Evolutionary conservation across 2,797 vertebrate species (phyloP).

Genomic region (Macropodus opercularis): DNA sequence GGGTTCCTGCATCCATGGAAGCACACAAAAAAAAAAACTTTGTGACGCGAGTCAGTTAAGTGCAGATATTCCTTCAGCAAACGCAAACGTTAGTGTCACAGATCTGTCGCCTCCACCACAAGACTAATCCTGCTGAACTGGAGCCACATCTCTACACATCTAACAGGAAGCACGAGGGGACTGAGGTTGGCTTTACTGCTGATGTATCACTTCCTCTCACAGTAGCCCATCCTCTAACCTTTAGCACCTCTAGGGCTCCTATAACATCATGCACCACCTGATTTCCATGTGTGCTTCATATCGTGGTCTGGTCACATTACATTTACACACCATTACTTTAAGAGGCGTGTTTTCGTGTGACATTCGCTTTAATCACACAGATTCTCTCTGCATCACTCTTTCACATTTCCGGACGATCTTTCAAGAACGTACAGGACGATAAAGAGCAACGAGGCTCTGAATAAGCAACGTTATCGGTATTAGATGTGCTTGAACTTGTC

Average conservation of each 20-base stretch:
- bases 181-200: slow-evolving; percentile 13
- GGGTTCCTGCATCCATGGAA: not conserved
- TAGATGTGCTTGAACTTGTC: not conserved
- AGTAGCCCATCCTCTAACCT: slow-evolving; percentile 3
- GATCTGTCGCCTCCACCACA: not conserved
- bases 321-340: too few relatives aligned
- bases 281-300: not conserved
- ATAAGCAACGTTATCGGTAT: not conserved
- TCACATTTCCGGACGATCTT: too few relatives aligned
- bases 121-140: slow-evolving; percentile 15
- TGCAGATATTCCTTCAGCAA: not conserved
- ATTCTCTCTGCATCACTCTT: too few relatives aligned
- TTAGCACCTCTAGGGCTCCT: slow-evolving; percentile 12
- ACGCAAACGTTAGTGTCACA: not conserved
- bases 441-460: not conserved
- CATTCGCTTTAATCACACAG: too few relatives aligned
- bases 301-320: slow-evolving; percentile 9
- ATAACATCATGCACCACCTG: not conserved
- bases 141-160: slow-evolving; percentile 13
- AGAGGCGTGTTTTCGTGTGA: too few relatives aligned
- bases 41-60: not conserved
- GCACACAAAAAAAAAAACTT: not conserved
- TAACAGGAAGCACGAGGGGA: not conserved
- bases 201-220: slow-evolving; percentile 15
- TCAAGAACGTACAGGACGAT: not conserved